Conservation (phyloP, 2,113 vertebrate species). For the Gymnorhina tibicen region DNA sequence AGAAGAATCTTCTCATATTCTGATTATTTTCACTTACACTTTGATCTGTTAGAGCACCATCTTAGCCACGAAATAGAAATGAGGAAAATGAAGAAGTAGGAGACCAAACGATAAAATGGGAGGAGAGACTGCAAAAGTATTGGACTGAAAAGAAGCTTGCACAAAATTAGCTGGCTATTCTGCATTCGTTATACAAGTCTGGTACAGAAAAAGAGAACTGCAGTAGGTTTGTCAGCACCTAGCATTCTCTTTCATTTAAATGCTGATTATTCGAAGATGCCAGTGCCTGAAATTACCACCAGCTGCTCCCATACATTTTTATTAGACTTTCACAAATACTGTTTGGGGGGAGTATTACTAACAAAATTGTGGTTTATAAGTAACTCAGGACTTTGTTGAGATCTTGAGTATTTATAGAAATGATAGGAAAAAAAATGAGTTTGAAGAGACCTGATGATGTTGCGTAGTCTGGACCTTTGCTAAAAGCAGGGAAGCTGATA, state of each 20-base stretch:
- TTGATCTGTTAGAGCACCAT: constrained; percentile 38
- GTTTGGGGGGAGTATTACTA: not conserved
- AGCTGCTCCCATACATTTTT: not conserved
- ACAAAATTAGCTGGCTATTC: constrained; percentile 45
- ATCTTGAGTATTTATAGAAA: not conserved
- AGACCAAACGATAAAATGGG: constrained; percentile 28
- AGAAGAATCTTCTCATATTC: not conserved
- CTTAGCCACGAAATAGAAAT: constrained; percentile 27
- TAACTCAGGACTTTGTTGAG: not conserved
- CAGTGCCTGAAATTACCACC: not conserved
- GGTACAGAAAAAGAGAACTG: constrained; percentile 38
- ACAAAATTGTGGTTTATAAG: not conserved
- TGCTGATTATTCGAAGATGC: not conserved
- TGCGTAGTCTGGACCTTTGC: not conserved
- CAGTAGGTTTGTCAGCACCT: constrained; percentile 35
- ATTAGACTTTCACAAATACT: not conserved
- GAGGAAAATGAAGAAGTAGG: constrained; percentile 39
- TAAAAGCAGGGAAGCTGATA: not conserved
- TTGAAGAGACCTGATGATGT: not conserved
- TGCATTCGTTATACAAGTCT: not conserved
- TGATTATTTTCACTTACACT: constrained; percentile 39
- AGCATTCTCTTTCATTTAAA: constrained; percentile 32
- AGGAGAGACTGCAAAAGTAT: constrained; percentile 31
- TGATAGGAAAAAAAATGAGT: not conserved
- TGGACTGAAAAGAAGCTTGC: constrained; percentile 40